These are phyloP conservation scores for Chrysolina haemoptera DNA, from an alignment of 2,888 invertebrate genomes.

Conservation along the genomic window DNA sequence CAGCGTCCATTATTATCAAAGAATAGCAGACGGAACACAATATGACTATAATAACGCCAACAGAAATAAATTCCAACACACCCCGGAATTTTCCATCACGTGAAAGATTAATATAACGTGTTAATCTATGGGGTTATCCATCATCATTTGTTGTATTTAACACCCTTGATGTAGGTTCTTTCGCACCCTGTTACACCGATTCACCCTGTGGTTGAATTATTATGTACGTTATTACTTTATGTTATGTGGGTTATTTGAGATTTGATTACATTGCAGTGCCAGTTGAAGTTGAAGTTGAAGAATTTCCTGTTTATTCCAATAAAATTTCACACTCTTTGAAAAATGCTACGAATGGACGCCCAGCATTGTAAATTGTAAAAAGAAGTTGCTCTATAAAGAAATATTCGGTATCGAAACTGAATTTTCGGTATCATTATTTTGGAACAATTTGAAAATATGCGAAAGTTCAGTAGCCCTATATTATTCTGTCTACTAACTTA, in stretches of 20 bases:
- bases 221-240: constrained; percentile 31
- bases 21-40: constrained; percentile 17
- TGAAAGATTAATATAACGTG: constrained; percentile 64
- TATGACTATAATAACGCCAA: constrained; percentile 12
- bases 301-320: not conserved
- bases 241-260: constrained; percentile 25
- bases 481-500: too few species aligned
- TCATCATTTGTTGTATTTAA: constrained; percentile 65
- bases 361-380: too few species aligned
- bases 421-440: too few species aligned
- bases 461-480: too few species aligned
- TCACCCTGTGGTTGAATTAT: constrained; percentile 41
- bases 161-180: constrained; percentile 52
- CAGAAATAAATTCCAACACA: constrained; percentile 22
- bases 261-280: not conserved
- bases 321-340: too few species aligned
- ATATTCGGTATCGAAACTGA: too few species aligned
- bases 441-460: too few species aligned
- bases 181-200: constrained; percentile 52
- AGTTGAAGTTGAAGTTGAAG: not conserved
- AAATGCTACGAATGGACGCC: too few species aligned
- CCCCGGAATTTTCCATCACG: constrained; percentile 36
- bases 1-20: constrained; percentile 20
- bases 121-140: constrained; percentile 64
- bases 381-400: too few species aligned